These are phyloP conservation scores for Eumerus sabulonum DNA, from an alignment of 2,888 invertebrate species.

Conservation along the genomic window DNA sequence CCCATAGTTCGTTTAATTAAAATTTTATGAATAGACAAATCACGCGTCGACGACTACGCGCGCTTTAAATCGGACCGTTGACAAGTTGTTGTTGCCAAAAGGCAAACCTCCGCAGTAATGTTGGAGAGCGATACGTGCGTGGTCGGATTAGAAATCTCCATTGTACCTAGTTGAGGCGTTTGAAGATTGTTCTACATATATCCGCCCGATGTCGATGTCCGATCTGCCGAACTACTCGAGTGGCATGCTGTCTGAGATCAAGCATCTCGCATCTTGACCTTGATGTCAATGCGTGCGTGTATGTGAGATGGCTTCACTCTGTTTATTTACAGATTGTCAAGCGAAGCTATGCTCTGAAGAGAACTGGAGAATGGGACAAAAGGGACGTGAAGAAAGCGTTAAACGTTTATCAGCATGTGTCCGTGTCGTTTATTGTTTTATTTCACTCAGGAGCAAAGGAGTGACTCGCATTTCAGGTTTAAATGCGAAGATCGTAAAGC, in stretches of 20 bases:
- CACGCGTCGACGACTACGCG: conserved; percentile 6
- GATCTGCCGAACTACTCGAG: conserved; percentile 19
- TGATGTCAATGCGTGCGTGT: conserved; percentile 27
- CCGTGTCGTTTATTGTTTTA: conserved; percentile 25
- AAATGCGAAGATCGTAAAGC: background rate
- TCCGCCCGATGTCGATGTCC: conserved; percentile 50
- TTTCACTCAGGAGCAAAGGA: background rate
- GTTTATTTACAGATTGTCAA: conserved; percentile 30
- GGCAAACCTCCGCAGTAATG: conserved; percentile 24
- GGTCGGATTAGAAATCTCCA: conserved; percentile 15
- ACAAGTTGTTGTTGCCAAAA: conserved; percentile 27
- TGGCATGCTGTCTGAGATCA: conserved; percentile 20
- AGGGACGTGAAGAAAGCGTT: too few species aligned
- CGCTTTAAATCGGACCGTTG: background rate
- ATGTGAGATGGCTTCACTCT: conserved; percentile 5
- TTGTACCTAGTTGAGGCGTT: conserved; percentile 17
- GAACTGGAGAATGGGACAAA: background rate
- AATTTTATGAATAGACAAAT: background rate
- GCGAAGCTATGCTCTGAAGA: conserved; percentile 12
- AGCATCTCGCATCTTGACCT: conserved; percentile 50
- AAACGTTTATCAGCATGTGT: conserved; percentile 32
- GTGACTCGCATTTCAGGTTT: too few species aligned
- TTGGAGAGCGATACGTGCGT: conserved; percentile 13
- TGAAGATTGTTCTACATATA: conserved; percentile 31
- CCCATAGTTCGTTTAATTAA: background rate